A percentile compares a stretch with the other conserved stretches of the same genome.
Evolutionary conservation across 2,113 vertebrate species (phyloP).

Genomic region (western clawed frog (Xenopus tropicalis)): UCB_Xtro_10.0 CM004444.2:39742501-39743000

Average conservation of each 20-base stretch:
- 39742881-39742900: background rate
- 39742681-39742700: background rate
- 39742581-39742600: too few species aligned
- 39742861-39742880: background rate
- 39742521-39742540: too few species aligned
- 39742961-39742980: background rate
- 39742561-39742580: too few species aligned
- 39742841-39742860: conserved; percentile 6
- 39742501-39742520: too few species aligned
- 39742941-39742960: background rate
- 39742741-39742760: background rate
- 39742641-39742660: background rate
- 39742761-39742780: background rate
- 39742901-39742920: conserved; percentile 3
- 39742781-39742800: conserved; percentile 4
- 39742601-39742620: background rate
- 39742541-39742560: too few species aligned
- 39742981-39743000: background rate
- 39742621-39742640: background rate
- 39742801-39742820: conserved; percentile 1
- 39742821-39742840: background rate
- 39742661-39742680: background rate
- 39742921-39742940: conserved; percentile 2
- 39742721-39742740: too few species aligned
- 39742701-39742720: background rate